A percentile compares a stretch with the other conserved stretches of the same genome.
phyloP scores from a whole-genome alignment of 1,140 invertebrate species.

The Sitobion miscanthi region DNA sequence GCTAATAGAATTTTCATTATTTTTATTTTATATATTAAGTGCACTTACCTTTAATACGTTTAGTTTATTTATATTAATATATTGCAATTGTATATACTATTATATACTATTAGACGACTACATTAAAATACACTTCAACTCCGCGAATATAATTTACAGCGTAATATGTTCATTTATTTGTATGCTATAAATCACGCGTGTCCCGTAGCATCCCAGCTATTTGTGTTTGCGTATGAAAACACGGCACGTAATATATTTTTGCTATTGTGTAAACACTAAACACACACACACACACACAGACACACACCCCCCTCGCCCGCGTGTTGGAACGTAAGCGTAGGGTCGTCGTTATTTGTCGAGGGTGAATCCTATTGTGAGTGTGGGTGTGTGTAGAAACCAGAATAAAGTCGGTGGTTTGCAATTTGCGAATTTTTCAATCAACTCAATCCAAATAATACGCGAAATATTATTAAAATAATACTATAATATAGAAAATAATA shows the following conservation, averaged over 20 bases:
- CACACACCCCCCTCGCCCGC: too few relatives aligned
- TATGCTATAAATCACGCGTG: background rate
- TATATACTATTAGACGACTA: background rate
- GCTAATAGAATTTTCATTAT: background rate
- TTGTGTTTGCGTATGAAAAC: background rate
- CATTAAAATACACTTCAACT: background rate
- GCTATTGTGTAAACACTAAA: background rate
- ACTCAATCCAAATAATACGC: background rate
- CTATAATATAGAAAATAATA: too few relatives aligned
- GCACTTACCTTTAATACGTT: background rate
- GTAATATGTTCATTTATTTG: conserved; percentile 17
- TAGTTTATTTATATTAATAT: background rate
- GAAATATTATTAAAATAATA: background rate
- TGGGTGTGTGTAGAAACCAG: background rate
- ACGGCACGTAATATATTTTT: conserved; percentile 12
- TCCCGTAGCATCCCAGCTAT: background rate
- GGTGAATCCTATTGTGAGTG: background rate
- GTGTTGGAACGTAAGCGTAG: background rate
- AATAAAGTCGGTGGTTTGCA: background rate
- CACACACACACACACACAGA: background rate
- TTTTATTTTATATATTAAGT: background rate
- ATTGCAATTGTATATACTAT: too few relatives aligned
- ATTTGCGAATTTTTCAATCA: background rate
- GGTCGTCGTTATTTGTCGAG: background rate
- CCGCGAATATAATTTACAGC: background rate